phyloP scores from a whole-genome alignment of 2,888 invertebrate genomes.

The Dyspetes luteomarginatus region DNA sequence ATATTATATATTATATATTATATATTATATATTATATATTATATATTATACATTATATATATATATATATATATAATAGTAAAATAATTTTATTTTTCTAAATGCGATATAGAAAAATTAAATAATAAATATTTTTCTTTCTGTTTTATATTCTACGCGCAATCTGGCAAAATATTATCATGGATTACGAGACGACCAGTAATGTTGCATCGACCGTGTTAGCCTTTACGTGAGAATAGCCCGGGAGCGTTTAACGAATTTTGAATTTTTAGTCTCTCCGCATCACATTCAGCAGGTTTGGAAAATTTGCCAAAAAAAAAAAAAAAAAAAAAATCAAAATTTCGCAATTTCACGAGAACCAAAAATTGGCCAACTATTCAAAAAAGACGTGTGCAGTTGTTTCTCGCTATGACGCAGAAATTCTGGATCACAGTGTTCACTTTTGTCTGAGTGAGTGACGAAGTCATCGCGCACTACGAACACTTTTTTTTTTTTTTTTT shows the following conservation, averaged over 20 bases:
- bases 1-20: no score
- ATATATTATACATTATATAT: no score
- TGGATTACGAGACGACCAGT: background rate
- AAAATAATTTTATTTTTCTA: no score
- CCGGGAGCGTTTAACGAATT: background rate
- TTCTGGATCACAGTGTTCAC: background rate
- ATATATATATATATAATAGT: no score
- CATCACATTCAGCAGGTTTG: background rate
- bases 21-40: no score
- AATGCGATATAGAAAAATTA: no score
- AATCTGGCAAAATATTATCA: background rate
- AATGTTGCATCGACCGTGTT: background rate
- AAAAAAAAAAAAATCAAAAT: no score
- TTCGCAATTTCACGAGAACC: background rate
- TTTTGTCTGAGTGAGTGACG: background rate
- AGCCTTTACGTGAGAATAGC: background rate
- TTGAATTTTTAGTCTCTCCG: background rate
- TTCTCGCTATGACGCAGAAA: background rate
- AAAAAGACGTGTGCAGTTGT: background rate
- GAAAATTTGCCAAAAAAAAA: constrained; percentile 2
- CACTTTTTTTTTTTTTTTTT: background rate
- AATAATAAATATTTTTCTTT: no score
- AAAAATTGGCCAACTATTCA: background rate
- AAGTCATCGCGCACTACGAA: constrained; percentile 25
- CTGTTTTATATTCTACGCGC: background rate